Conservation (phyloP, 2,797 vertebrate genomes). For the Fundulus diaphanus region DNA sequence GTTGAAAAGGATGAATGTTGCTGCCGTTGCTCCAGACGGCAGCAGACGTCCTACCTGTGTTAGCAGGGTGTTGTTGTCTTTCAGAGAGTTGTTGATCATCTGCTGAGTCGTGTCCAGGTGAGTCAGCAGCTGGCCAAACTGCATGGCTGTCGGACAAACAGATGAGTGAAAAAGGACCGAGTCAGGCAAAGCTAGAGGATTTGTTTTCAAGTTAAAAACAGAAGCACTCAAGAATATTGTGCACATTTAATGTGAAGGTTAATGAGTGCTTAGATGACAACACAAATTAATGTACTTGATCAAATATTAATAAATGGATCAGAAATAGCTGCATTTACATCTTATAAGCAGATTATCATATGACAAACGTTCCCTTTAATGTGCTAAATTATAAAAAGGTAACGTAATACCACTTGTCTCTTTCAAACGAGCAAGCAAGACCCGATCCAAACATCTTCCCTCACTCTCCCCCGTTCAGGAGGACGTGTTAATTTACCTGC, state of each 20-base stretch:
- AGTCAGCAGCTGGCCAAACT: constrained; percentile 93
- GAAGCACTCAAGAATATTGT: neutral
- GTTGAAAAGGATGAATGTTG: neutral
- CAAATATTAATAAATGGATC: constrained; percentile 32
- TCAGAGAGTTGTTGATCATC: constrained; percentile 90
- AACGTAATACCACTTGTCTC: constrained; percentile 46
- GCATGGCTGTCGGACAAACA: constrained; percentile 82
- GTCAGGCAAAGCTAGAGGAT: neutral
- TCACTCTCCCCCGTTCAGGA: constrained; percentile 8
- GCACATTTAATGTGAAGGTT: constrained; percentile 14
- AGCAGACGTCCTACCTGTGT: constrained; percentile 80
- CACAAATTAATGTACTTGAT: constrained; percentile 12
- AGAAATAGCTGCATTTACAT: constrained; percentile 54
- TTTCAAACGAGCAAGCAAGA: constrained; percentile 16
- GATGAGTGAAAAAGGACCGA: constrained; percentile 1
- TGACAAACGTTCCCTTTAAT: constrained; percentile 56
- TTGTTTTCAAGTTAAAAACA: neutral
- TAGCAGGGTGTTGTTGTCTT: constrained; percentile 88
- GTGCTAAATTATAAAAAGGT: constrained; percentile 62
- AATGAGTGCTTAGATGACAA: constrained; percentile 16
- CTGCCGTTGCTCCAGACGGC: neutral
- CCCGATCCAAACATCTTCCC: neutral
- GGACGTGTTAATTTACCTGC: constrained; percentile 42
- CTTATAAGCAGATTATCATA: constrained; percentile 52
- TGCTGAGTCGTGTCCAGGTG: constrained; percentile 95